phyloP scores from a whole-genome alignment of 2,888 invertebrate genomes.

The Drosophila barbarae region DNA sequence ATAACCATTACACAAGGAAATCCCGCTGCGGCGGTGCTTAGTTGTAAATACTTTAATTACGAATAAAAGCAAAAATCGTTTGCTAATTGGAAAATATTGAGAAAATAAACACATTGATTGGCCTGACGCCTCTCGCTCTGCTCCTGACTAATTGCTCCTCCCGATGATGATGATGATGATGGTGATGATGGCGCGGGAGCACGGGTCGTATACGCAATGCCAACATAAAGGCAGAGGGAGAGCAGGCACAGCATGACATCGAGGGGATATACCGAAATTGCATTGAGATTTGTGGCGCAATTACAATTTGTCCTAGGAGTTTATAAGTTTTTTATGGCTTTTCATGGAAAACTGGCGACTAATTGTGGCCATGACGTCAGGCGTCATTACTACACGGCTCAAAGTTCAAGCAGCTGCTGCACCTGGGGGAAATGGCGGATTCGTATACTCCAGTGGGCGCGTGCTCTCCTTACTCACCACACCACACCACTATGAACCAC shows the following conservation, averaged over 20 bases:
- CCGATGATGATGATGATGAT: neutral
- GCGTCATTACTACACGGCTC: conserved; percentile 1
- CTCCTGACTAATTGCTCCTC: conserved; percentile 40
- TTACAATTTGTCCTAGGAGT: conserved; percentile 27
- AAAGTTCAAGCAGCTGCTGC: conserved; percentile 13
- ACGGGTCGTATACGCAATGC: conserved; percentile 53
- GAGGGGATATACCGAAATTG: conserved; percentile 48
- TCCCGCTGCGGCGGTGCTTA: conserved; percentile 37
- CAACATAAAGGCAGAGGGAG: neutral
- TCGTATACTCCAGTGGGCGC: conserved; percentile 2
- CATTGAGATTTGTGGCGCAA: conserved; percentile 59
- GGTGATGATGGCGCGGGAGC: neutral
- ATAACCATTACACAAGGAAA: conserved; percentile 41
- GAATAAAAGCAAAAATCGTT: conserved; percentile 53
- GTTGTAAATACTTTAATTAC: conserved; percentile 62
- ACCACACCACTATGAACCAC: conserved; percentile 20
- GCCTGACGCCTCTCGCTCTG: conserved; percentile 2
- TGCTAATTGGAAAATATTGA: conserved; percentile 63
- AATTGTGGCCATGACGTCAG: conserved; percentile 37
- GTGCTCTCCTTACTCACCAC: conserved; percentile 24
- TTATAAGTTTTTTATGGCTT: conserved; percentile 36
- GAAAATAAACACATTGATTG: conserved; percentile 39
- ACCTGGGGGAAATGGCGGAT: conserved; percentile 8
- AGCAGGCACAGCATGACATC: conserved; percentile 47
- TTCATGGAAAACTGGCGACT: conserved; percentile 15